Percentiles rank a stretch among this genome's conserved stretches.
These are phyloP conservation scores for Atrichornis clamosus DNA, from an alignment of 2,113 vertebrate species.

Conservation along the genomic window DNA sequence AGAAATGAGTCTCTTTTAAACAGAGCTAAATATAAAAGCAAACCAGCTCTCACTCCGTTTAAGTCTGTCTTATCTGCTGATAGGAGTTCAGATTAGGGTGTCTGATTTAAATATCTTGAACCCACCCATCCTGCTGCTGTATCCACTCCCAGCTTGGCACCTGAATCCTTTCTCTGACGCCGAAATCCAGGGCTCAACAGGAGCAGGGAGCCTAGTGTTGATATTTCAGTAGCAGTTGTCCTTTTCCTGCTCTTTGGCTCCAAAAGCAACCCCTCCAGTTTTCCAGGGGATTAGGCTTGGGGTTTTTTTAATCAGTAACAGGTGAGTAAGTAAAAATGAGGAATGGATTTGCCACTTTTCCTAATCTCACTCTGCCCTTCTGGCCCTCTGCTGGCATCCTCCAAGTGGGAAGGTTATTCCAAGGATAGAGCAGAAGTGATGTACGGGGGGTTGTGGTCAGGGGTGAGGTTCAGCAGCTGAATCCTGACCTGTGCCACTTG, in stretches of 20 bases:
- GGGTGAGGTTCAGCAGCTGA: not conserved
- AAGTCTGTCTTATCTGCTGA: not conserved
- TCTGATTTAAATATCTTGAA: not conserved
- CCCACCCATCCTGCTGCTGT: not conserved
- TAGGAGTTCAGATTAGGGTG: not conserved
- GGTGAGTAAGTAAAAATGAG: not conserved
- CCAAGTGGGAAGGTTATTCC: not conserved
- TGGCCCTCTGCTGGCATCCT: not conserved
- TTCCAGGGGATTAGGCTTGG: not conserved
- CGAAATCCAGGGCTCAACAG: not conserved
- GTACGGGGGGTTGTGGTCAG: not conserved
- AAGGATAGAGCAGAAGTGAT: not conserved
- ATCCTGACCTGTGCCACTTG: fast-evolving
- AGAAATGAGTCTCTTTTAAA: not conserved
- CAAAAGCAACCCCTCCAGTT: not conserved
- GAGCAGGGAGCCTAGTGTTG: not conserved
- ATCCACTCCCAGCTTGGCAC: fast-evolving
- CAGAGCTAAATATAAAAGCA: not conserved
- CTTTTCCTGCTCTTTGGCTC: not conserved
- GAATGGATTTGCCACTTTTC: not conserved
- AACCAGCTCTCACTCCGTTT: not conserved
- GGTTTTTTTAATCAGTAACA: not conserved
- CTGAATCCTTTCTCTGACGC: not conserved
- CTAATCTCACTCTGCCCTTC: not conserved
- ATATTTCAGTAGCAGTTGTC: not conserved